These are phyloP conservation scores for Cotesia vestalis DNA, from an alignment of 1,140 invertebrate genomes.

Conservation along the genomic window DNA sequence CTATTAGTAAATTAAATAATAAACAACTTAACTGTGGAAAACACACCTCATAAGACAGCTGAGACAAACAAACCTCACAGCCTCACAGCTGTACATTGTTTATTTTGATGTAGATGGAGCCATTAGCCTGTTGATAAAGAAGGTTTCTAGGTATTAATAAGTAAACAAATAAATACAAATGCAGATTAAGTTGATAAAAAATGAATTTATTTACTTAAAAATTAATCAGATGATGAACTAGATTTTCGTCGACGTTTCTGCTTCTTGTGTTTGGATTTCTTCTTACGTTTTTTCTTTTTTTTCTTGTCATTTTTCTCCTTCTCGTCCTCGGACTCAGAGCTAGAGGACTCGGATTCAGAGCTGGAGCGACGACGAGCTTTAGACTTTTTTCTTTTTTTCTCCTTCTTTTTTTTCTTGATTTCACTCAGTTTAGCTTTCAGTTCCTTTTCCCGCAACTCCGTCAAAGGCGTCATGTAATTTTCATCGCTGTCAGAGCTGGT, in stretches of 20 bases:
- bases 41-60: no score
- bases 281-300: constrained; percentile 57
- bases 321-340: constrained; percentile 43
- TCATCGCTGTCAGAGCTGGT: constrained; percentile 86
- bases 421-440: constrained; percentile 71
- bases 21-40: neutral
- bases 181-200: neutral
- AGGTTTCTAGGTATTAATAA: neutral
- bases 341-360: constrained; percentile 43
- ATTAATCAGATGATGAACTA: constrained; percentile 35
- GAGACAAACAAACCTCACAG: no score
- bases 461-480: constrained; percentile 84
- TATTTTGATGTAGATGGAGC: no score
- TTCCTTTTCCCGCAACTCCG: constrained; percentile 80
- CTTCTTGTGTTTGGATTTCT: constrained; percentile 58
- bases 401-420: constrained; percentile 66
- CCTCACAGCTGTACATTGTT: no score
- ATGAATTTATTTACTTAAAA: constrained; percentile 4
- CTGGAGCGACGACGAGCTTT: constrained; percentile 38
- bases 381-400: constrained; percentile 62
- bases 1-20: neutral
- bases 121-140: no score
- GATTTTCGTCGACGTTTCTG: constrained; percentile 58
- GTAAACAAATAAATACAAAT: constrained; percentile 3
- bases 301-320: constrained; percentile 44